These are phyloP conservation scores for Benitochromis conjunctus DNA, from an alignment of 2,113 vertebrate genomes.

Conservation along the genomic window DNA sequence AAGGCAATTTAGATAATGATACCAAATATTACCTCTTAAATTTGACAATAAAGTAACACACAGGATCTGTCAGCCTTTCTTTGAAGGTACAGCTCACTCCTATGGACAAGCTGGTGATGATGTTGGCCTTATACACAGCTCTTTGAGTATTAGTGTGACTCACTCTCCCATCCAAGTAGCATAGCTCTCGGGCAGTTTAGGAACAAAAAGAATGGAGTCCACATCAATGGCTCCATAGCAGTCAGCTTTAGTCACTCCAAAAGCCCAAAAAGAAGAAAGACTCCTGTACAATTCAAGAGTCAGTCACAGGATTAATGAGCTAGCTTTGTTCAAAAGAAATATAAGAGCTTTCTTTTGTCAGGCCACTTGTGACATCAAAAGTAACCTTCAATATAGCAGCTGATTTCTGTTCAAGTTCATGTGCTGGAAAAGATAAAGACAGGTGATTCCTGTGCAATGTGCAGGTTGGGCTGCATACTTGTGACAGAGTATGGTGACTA, in stretches of 20 bases:
- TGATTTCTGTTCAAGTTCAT: not conserved
- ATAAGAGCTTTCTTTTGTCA: not conserved
- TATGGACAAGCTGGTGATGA: not conserved
- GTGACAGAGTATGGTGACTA: not conserved
- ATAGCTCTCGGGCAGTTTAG: slow-evolving; percentile 87
- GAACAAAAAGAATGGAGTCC: slow-evolving; percentile 86
- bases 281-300: slow-evolving; percentile 74
- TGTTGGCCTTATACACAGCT: not conserved
- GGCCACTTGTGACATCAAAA: not conserved
- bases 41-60: not conserved
- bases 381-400: not conserved
- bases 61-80: not conserved
- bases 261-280: slow-evolving; percentile 94
- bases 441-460: not conserved
- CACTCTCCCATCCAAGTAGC: slow-evolving; percentile 97
- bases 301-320: not conserved
- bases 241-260: slow-evolving; percentile 87
- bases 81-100: not conserved
- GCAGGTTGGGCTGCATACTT: not conserved
- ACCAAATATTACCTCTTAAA: not conserved
- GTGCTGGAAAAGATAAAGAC: not conserved
- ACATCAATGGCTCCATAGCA: slow-evolving; percentile 85
- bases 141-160: slow-evolving; percentile 61
- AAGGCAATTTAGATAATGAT: not conserved
- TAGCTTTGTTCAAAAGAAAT: not conserved